Evolutionary conservation across 2,888 invertebrate species (phyloP), one percentile per base, ranked within the genome.

Genomic region (Lathronympha strigana): DNA sequence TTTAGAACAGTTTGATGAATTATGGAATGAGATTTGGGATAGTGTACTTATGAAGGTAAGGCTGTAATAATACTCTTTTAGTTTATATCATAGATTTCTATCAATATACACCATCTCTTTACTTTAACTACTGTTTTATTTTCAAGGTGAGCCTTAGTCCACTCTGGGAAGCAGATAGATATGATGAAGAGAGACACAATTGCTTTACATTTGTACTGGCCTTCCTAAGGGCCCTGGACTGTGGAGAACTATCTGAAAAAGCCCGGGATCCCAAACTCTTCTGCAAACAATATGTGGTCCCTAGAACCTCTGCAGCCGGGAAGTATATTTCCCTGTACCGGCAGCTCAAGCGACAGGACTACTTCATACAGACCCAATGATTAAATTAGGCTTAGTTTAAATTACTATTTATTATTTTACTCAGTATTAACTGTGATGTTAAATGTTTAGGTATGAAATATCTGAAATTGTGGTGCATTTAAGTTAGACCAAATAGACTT

Each of bases 191-290:
- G 69, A 92, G 93, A 49, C 94, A 96, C 86, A 98, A 98, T 84
- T 98, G 98, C 82, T 97, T 97, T 78, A 95, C 95, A 49, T 98
- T 98, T 87, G 96, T 97, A 9, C 89, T 97, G 67, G 94, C 95
- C 36, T 97, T 97, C 84, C 86, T 98, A 62, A 93, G 94, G 76
- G 93, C 94, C 43, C 92, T 98, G 15, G 94, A 94, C 72, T 95
- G 95, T 76, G 95, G 94, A 6, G 94, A 93, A 72, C 90, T 96
- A 43, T 95, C 95, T 60, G 93, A 94, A 72, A 94, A 95, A 54
- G 95, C 96, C 17, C 87, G 88, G 9, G 94, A 91, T 64, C 92
- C 95, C 71, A 96, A 95, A 66, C 88, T 92, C 25, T 96, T 97
- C 86, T 97, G 97, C 80, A 94, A 95, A 82, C 94, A 95, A 76